Conservation (phyloP, 2,113 vertebrate genomes). For the Sterrhoptilus dennistouni region DNA sequence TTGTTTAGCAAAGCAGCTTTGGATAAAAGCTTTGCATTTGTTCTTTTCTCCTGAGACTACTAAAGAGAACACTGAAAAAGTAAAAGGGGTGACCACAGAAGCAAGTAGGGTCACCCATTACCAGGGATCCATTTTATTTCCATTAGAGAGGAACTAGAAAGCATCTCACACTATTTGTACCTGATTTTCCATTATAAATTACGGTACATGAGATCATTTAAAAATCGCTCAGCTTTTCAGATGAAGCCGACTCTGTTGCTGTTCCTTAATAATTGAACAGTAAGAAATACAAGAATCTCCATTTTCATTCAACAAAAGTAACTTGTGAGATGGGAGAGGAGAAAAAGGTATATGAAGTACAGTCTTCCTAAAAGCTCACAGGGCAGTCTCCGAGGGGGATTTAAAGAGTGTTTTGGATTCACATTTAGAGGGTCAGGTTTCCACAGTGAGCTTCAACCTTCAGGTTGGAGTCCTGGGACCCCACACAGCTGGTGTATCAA, state of each 20-base stretch:
- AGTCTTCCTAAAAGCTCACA: background rate
- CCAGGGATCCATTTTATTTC: slow-evolving; percentile 65
- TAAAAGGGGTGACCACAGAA: slow-evolving; percentile 57
- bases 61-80: slow-evolving; percentile 52
- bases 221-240: slow-evolving; percentile 52
- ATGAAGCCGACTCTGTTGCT: slow-evolving; percentile 9
- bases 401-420: background rate
- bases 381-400: background rate
- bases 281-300: slow-evolving; percentile 42
- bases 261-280: slow-evolving; percentile 61
- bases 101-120: slow-evolving; percentile 59
- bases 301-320: slow-evolving; percentile 46
- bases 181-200: slow-evolving; percentile 63
- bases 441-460: background rate
- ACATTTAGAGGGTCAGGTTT: background rate
- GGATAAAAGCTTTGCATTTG: slow-evolving; percentile 55
- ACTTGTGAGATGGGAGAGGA: background rate
- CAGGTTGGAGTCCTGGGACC: background rate
- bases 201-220: slow-evolving; percentile 57
- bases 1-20: slow-evolving; percentile 36
- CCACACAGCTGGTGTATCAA: background rate
- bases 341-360: background rate
- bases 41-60: slow-evolving; percentile 32
- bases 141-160: slow-evolving; percentile 57
- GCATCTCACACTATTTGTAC: slow-evolving; percentile 48